A percentile compares a stretch with the other conserved stretches of the same genome.
phyloP scores from a whole-genome alignment of 2,113 vertebrate species.

The Elephantulus edwardii region DNA sequence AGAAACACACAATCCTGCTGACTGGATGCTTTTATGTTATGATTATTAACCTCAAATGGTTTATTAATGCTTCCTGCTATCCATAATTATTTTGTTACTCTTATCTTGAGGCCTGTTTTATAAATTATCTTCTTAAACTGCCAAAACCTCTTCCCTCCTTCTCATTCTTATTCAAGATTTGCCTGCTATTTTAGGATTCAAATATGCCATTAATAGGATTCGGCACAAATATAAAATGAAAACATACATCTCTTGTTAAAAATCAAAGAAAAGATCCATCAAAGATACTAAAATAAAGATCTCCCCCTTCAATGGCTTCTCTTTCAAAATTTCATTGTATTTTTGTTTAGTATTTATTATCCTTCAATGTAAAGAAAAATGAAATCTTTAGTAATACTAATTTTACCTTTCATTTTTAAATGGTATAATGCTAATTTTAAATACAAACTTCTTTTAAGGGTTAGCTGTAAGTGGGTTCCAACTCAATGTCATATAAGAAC shows the following conservation, averaged over 20 bases:
- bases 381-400: background rate
- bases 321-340: background rate
- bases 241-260: background rate
- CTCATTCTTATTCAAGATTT: conserved; percentile 1
- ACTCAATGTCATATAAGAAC: too few species aligned
- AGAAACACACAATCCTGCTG: conserved; percentile 46
- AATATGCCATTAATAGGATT: background rate
- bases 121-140: background rate
- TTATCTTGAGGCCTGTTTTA: background rate
- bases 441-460: too few species aligned
- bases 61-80: conserved; percentile 28
- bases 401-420: background rate
- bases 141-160: background rate
- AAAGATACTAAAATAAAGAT: background rate
- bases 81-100: conserved; percentile 44
- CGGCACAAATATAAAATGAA: background rate
- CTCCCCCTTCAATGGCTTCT: background rate
- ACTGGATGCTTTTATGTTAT: conserved; percentile 43
- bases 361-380: conserved; percentile 10
- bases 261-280: background rate
- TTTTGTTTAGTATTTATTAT: background rate
- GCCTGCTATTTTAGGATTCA: background rate
- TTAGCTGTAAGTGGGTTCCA: too few species aligned
- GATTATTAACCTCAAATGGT: conserved; percentile 44
- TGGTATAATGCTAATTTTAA: background rate